Base-by-base conservation (phyloP, 2,888 invertebrate species). In the Microchrysa polita region DNA sequence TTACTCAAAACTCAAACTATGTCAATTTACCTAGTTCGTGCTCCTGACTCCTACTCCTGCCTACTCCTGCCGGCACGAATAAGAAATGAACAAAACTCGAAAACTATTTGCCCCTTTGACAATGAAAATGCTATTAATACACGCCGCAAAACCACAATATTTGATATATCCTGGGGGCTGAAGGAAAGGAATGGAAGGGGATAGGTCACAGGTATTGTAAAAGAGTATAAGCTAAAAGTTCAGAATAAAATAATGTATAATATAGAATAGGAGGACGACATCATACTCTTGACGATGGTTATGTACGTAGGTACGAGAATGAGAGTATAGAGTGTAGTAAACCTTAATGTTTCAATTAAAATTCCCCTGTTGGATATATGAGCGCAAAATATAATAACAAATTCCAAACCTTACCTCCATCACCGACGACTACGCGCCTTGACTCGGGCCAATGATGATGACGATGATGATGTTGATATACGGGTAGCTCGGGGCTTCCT, bases 311-410 rank as follows among this genome's bases (percentile, higher is more conserved):
- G n/a, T n/a, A n/a, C n/a, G n/a, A n/a, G n/a, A n/a, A n/a, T n/a
- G n/a, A n/a, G n/a, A n/a, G n/a, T n/a, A n/a, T n/a, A n/a, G n/a
- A 40, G 69, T 57, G 78, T 80, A 81, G 80, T 81, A 79, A 81
- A 80, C 80, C 81, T 80, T 80, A 81, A 81, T 81, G 80, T 81
- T 81, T 80, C 82, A 82, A 82, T 81, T 82, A 82, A 80, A 81
- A 80, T 78, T 79, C 74, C 75, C 74, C 53, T 73, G 72, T 69
- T 69, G 72, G 74, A 71, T 75, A 69, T 74, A 75, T 75, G 72
- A 73, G 59, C 57, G 72, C n/a, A 59, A 67, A 75, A 73, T 73
- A 75, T 73, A 73, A 60, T 72, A 57, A 72, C 23, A 42, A 57
- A 72, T 60, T 72, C 16, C 72, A 16, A 20, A 40, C 57, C 48